Evolutionary conservation across 2,113 vertebrate genomes (phyloP).

Genomic region (Lasiurus cinereus): DNA sequence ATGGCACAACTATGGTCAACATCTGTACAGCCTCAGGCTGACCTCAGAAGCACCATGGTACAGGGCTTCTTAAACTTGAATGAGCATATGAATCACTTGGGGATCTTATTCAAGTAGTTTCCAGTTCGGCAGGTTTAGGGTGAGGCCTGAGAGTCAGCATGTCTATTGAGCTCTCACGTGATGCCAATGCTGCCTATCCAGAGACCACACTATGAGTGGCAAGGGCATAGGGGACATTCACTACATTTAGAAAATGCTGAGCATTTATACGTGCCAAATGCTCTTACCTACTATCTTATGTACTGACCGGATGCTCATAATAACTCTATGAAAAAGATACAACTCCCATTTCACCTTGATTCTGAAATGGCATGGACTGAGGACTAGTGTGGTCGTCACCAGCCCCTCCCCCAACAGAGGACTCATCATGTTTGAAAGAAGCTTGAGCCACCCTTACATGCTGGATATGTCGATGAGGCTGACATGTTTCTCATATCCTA

Average conservation of each 20-base stretch:
- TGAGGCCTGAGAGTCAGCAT: neutral
- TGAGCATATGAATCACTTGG: neutral
- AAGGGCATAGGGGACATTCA: neutral
- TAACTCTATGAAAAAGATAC: neutral
- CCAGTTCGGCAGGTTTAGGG: neutral
- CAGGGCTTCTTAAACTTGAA: neutral
- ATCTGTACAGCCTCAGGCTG: neutral
- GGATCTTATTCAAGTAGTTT: constrained; percentile 29
- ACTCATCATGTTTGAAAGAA: neutral
- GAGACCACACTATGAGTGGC: neutral
- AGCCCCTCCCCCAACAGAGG: neutral
- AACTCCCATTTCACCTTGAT: neutral
- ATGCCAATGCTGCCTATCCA: neutral
- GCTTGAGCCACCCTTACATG: constrained; percentile 91
- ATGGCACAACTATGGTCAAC: neutral
- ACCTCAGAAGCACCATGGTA: neutral
- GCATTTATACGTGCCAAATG: neutral
- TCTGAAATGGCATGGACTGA: neutral
- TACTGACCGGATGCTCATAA: neutral
- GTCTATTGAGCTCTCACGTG: neutral
- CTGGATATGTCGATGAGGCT: constrained; percentile 98
- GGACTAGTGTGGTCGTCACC: neutral
- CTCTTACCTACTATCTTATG: neutral
- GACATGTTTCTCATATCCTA: constrained; percentile 94
- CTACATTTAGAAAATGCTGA: neutral